Evolutionary conservation across 1,140 invertebrate species (phyloP).

Genomic region (Scaptomyza hsui): DNA sequence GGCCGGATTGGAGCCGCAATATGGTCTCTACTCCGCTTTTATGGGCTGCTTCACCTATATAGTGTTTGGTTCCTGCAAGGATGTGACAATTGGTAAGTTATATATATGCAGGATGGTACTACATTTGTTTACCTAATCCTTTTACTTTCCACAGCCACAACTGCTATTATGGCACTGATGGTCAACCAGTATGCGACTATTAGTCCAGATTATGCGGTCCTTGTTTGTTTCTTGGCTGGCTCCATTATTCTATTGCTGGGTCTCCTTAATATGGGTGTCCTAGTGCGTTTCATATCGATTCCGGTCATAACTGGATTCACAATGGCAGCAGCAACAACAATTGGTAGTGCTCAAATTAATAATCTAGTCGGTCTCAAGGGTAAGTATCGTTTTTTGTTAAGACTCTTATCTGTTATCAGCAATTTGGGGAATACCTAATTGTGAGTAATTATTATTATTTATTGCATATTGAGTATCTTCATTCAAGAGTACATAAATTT

Average conservation of each 20-base stretch:
- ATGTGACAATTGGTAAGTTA: slow-evolving; percentile 89
- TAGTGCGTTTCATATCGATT: slow-evolving; percentile 95
- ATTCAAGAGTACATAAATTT: too few relatives aligned
- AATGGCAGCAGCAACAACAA: slow-evolving; percentile 94
- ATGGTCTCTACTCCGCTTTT: slow-evolving; percentile 91
- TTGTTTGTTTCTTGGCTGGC: slow-evolving; percentile 92
- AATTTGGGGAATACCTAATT: background rate
- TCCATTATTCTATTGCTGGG: slow-evolving; percentile 90
- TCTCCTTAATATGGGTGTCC: slow-evolving; percentile 92
- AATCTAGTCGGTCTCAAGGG: slow-evolving; percentile 88
- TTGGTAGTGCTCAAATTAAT: slow-evolving; percentile 93
- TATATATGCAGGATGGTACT: background rate
- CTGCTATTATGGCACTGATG: slow-evolving; percentile 92
- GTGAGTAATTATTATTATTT: background rate
- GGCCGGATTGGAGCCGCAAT: slow-evolving; percentile 87
- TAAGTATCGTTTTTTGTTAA: slow-evolving; percentile 57
- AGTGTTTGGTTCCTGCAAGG: slow-evolving; percentile 93
- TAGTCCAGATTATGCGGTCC: slow-evolving; percentile 90
- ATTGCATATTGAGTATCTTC: background rate
- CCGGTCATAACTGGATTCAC: slow-evolving; percentile 96
- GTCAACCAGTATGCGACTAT: slow-evolving; percentile 88
- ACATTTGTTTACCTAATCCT: background rate
- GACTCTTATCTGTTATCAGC: slow-evolving; percentile 1
- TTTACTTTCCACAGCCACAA: slow-evolving; percentile 86
- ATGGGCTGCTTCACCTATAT: slow-evolving; percentile 94